A percentile compares a stretch with the other conserved stretches of the same genome.
phyloP scores from a whole-genome alignment of 2,113 vertebrate species.

The Plotosus lineatus region DNA sequence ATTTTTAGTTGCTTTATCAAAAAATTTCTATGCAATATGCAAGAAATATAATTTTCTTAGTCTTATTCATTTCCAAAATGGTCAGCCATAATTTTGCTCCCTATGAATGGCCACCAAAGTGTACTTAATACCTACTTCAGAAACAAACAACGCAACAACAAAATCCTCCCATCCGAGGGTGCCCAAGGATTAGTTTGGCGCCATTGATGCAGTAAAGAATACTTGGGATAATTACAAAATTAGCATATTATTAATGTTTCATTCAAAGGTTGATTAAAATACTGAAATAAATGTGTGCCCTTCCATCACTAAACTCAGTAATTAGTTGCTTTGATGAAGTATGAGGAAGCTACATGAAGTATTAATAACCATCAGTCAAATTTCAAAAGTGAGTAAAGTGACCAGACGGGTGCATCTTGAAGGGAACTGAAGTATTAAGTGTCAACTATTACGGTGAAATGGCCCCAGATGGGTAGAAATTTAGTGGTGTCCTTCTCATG shows the following conservation, averaged over 20 bases:
- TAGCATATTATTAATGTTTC: slow-evolving; percentile 66
- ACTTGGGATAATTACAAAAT: slow-evolving; percentile 54
- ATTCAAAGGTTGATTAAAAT: slow-evolving; percentile 70
- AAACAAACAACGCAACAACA: neutral
- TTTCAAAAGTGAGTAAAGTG: slow-evolving; percentile 38
- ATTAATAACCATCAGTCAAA: slow-evolving; percentile 50
- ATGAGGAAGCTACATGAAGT: slow-evolving; percentile 60
- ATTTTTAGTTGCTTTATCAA: neutral
- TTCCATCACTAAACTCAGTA: slow-evolving; percentile 62
- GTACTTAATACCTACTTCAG: no score
- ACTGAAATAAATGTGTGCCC: slow-evolving; percentile 63
- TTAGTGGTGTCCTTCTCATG: slow-evolving; percentile 27
- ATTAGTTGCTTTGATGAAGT: slow-evolving; percentile 66
- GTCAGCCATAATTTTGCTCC: neutral
- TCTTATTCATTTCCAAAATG: neutral
- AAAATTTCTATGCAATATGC: neutral
- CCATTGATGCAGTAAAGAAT: slow-evolving; percentile 8
- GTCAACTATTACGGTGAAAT: slow-evolving; percentile 44
- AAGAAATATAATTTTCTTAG: neutral
- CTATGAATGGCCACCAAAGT: neutral
- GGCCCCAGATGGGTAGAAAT: slow-evolving; percentile 34
- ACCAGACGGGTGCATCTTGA: slow-evolving; percentile 33
- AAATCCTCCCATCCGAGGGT: neutral
- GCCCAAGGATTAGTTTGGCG: no score
- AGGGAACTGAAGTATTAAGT: slow-evolving; percentile 42